A percentile compares a stretch with the other conserved stretches of the same genome.
Conservation (phyloP, 2,797 vertebrate genomes). For the Rhinatrema bivittatum region DNA sequence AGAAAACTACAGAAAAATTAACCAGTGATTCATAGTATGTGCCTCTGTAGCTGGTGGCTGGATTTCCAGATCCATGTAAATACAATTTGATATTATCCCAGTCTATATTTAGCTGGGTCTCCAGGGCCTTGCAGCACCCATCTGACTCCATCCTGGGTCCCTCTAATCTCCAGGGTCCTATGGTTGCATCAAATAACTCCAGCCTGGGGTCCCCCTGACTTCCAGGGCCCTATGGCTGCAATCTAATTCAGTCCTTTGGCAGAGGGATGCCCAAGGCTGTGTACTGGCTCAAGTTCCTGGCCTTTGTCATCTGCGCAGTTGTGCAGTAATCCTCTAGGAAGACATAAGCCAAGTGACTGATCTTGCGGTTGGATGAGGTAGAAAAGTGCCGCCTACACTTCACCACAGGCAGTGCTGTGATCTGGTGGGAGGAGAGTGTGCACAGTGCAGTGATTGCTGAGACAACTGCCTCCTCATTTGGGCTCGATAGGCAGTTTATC, state of each 20-base stretch:
- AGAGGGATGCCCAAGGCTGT: conserved; percentile 85
- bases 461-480: conserved; percentile 83
- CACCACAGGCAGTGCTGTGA: conserved; percentile 60
- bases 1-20: background rate
- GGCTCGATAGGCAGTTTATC: conserved; percentile 78
- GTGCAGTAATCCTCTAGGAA: conserved; percentile 88
- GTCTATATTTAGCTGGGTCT: too few relatives aligned
- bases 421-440: conserved; percentile 29
- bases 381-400: conserved; percentile 96
- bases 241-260: too few relatives aligned
- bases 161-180: too few relatives aligned
- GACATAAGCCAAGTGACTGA: conserved; percentile 76
- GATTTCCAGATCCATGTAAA: too few relatives aligned
- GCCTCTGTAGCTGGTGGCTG: too few relatives aligned
- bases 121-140: too few relatives aligned
- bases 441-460: conserved; percentile 78
- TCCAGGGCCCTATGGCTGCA: too few relatives aligned
- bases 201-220: too few relatives aligned
- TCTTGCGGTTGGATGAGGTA: conserved; percentile 69
- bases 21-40: too few relatives aligned
- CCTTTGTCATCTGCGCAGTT: conserved; percentile 61
- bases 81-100: too few relatives aligned
- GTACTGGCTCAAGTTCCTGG: conserved; percentile 63
- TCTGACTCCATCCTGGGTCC: too few relatives aligned
- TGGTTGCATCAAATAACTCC: too few relatives aligned